Conservation (phyloP, 2,888 invertebrate species). For the Drosophila robusta region DNA sequence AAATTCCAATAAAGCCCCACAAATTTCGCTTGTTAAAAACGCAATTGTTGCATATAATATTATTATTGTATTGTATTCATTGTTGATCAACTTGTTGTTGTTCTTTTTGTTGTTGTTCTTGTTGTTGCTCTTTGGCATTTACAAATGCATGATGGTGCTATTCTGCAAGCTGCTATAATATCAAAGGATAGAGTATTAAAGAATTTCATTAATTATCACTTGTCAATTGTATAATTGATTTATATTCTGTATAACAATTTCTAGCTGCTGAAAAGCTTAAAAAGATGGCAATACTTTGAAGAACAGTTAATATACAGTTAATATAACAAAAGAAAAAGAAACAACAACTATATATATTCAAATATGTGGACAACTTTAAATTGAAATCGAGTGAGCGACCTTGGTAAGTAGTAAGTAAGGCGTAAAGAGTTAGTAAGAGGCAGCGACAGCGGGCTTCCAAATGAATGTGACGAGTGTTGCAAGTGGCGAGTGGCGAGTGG, state of each 20-base stretch:
- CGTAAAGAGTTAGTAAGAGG: constrained; percentile 24
- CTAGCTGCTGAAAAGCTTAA: constrained; percentile 61
- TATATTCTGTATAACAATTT: constrained; percentile 15
- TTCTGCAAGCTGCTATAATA: constrained; percentile 84
- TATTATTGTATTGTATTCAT: constrained; percentile 17
- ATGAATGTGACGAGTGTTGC: constrained; percentile 31
- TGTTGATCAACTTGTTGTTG: constrained; percentile 21
- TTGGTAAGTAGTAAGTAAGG: constrained; percentile 8
- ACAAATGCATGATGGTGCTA: constrained; percentile 86
- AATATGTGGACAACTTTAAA: background rate
- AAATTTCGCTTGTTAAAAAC: constrained; percentile 13
- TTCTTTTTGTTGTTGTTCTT: constrained; percentile 13
- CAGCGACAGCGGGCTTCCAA: constrained; percentile 16
- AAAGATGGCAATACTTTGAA: constrained; percentile 79
- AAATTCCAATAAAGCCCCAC: constrained; percentile 20
- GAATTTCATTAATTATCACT: constrained; percentile 55
- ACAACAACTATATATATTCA: background rate
- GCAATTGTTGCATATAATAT: constrained; percentile 4
- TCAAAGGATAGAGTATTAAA: constrained; percentile 56
- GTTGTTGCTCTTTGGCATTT: constrained; percentile 64
- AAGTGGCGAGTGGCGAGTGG: constrained; percentile 12
- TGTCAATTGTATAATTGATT: constrained; percentile 7
- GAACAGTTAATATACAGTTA: constrained; percentile 10
- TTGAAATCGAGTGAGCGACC: constrained; percentile 18
- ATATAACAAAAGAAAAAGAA: constrained; percentile 3